These are phyloP conservation scores for Actenoides lindsayi DNA, from an alignment of 2,113 vertebrate species.

Conservation along the genomic window DNA sequence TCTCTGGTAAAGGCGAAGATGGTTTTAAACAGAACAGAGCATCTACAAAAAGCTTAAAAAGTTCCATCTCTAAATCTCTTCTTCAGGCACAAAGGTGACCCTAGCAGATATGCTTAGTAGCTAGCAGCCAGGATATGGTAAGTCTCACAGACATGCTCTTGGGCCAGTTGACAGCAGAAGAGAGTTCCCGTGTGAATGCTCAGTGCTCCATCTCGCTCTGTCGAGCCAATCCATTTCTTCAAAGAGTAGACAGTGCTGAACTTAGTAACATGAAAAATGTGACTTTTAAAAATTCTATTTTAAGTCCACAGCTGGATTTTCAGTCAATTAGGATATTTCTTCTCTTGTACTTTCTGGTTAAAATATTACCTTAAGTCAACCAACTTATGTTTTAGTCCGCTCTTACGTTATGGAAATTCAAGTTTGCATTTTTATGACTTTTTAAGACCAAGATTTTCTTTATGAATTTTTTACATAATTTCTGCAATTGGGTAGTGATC, in stretches of 20 bases:
- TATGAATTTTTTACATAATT: neutral
- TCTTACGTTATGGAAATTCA: neutral
- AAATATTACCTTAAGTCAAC: conserved; percentile 54
- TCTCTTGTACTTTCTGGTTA: conserved; percentile 18
- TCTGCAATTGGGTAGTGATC: neutral
- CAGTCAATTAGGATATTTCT: conserved; percentile 41
- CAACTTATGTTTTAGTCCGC: neutral
- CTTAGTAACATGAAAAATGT: conserved; percentile 67
- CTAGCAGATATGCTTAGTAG: neutral
- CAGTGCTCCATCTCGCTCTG: conserved; percentile 26
- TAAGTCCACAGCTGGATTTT: conserved; percentile 42
- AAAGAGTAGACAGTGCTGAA: conserved; percentile 65
- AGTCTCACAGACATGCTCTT: conserved; percentile 39
- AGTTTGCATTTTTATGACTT: neutral
- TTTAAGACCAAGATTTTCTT: neutral
- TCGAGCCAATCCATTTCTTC: conserved; percentile 38
- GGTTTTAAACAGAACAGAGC: neutral
- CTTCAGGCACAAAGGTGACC: neutral
- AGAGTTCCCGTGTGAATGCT: conserved; percentile 70
- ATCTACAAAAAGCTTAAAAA: neutral
- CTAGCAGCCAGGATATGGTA: conserved; percentile 34
- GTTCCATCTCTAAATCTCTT: neutral
- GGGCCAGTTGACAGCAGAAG: conserved; percentile 49
- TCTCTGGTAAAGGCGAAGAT: neutral
- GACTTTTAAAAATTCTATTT: conserved; percentile 50